Evolutionary conservation across 2,797 vertebrate genomes (phyloP).

Genomic region (Benthosema pterotum): DNA sequence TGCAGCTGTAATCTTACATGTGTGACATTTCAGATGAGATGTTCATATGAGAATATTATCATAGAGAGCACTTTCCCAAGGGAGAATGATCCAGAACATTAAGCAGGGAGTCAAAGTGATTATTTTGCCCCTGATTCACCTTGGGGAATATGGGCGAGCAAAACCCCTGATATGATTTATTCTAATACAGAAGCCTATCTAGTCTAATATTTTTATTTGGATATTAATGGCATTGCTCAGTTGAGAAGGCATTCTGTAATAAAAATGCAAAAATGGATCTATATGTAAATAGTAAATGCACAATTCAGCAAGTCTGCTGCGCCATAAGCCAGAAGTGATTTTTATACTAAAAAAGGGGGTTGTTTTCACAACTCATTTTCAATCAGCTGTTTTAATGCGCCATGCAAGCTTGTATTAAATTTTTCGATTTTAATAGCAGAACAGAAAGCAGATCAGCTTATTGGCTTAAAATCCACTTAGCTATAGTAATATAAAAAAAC

Average conservation of each 20-base stretch:
- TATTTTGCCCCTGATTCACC: conserved; percentile 67
- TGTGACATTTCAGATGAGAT: conserved; percentile 75
- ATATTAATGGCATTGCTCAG: conserved; percentile 63
- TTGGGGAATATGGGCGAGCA: conserved; percentile 56
- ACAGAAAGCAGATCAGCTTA: conserved; percentile 68
- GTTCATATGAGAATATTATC: conserved; percentile 70
- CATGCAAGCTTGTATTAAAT: conserved; percentile 47
- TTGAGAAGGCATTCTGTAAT: conserved; percentile 36
- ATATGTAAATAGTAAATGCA: conserved; percentile 26
- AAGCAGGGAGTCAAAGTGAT: conserved; percentile 75
- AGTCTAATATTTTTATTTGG: conserved; percentile 71
- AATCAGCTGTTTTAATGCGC: conserved; percentile 54
- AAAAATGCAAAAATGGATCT: conserved; percentile 35
- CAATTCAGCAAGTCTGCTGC: conserved; percentile 25
- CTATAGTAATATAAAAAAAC: conserved; percentile 31
- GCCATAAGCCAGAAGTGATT: conserved; percentile 33
- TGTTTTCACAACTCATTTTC: conserved; percentile 52
- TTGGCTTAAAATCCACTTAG: conserved; percentile 64
- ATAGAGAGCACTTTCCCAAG: conserved; percentile 73
- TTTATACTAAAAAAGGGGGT: conserved; percentile 35
- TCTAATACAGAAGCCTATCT: conserved; percentile 66
- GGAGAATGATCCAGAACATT: conserved; percentile 82
- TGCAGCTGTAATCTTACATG: conserved; percentile 50
- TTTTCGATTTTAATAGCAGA: conserved; percentile 60
- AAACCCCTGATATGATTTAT: conserved; percentile 73